Evolutionary conservation across 1,140 invertebrate species (phyloP).

Genomic region (Drosophila bocqueti): DNA sequence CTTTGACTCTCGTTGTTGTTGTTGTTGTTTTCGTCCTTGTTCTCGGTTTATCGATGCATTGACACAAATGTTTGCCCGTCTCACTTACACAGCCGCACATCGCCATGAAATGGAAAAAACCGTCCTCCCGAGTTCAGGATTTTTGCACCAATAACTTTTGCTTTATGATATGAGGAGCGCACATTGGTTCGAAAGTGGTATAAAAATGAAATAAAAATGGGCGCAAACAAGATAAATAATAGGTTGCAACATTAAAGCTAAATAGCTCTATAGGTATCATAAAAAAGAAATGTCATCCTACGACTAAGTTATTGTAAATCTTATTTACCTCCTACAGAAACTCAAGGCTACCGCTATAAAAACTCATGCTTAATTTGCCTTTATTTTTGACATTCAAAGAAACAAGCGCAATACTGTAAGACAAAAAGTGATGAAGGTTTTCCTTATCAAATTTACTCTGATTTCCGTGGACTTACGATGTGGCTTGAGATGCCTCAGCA

Average conservation of each 20-base stretch:
- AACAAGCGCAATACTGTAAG: background rate
- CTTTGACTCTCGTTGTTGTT: conserved; percentile 42
- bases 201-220: background rate
- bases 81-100: conserved; percentile 30
- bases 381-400: background rate
- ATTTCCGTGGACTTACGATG: background rate
- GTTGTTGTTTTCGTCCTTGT: conserved; percentile 45
- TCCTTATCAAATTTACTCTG: background rate
- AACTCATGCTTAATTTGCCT: too few species aligned
- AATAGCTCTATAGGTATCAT: too few species aligned
- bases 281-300: too few species aligned
- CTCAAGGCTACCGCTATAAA: too few species aligned
- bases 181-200: background rate
- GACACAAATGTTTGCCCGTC: conserved; percentile 61
- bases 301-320: too few species aligned
- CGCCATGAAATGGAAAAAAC: conserved; percentile 18
- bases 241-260: too few species aligned
- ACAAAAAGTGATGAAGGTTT: background rate
- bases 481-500: background rate
- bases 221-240: too few species aligned
- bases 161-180: conserved; percentile 26
- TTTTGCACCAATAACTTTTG: conserved; percentile 69
- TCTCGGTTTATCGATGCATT: conserved; percentile 75
- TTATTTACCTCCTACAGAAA: too few species aligned
- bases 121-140: conserved; percentile 37